phyloP scores from a whole-genome alignment of 2,888 invertebrate genomes.

The Amorpha juglandis region DNA sequence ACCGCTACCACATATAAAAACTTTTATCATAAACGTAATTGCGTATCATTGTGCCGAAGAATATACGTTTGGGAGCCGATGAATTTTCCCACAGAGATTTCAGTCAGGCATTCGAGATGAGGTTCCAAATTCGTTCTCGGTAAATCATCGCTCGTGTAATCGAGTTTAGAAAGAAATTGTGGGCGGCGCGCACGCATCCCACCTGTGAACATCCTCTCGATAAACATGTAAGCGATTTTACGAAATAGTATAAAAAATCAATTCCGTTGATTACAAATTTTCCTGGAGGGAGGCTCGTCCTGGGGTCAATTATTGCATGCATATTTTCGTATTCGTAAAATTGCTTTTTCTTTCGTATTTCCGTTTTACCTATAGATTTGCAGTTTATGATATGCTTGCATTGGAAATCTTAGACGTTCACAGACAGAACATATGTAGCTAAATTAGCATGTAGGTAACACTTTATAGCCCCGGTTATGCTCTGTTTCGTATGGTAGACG shows the following conservation, averaged over 20 bases:
- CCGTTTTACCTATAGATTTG: background rate
- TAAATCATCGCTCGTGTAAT: conserved; percentile 82
- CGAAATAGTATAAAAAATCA: conserved; percentile 52
- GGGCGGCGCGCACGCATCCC: conserved; percentile 75
- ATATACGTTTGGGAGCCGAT: conserved; percentile 45
- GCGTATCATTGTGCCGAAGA: conserved; percentile 12
- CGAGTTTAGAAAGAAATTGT: conserved; percentile 79
- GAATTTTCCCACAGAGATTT: conserved; percentile 54
- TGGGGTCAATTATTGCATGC: conserved; percentile 73
- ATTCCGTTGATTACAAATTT: conserved; percentile 43
- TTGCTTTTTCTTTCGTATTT: conserved; percentile 47
- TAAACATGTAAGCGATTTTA: conserved; percentile 60
- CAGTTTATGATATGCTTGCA: conserved; percentile 54
- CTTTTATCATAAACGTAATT: conserved; percentile 8
- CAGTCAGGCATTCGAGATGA: conserved; percentile 64
- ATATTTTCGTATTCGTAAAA: conserved; percentile 49
- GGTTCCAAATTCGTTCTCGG: conserved; percentile 78
- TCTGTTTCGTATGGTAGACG: conserved; percentile 70
- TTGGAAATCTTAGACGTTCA: conserved; percentile 56
- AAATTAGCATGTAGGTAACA: conserved; percentile 81
- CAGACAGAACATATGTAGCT: conserved; percentile 7
- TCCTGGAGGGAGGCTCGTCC: conserved; percentile 77
- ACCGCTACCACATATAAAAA: conserved; percentile 6
- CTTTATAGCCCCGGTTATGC: conserved; percentile 77
- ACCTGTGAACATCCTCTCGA: conserved; percentile 75